Evolutionary conservation across 2,797 vertebrate genomes (phyloP).

Genomic region (Erpetoichthys calabaricus): DNA sequence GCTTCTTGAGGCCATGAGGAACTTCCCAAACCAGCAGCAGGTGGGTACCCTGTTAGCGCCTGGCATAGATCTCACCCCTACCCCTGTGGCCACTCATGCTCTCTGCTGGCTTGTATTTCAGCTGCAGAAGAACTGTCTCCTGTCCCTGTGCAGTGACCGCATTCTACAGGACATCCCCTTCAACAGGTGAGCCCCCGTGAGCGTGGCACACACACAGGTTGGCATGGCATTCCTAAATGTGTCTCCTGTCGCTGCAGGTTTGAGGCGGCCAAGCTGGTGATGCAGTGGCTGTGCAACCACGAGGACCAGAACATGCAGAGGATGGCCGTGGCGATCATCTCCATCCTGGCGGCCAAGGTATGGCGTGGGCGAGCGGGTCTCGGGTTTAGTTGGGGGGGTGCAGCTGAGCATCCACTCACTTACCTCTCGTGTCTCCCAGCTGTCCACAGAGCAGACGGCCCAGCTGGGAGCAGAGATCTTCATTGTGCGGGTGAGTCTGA

Average conservation of each 20-base stretch:
- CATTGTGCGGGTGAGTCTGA: conserved; percentile 78
- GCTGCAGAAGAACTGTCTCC: conserved; percentile 95
- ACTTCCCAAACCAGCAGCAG: conserved; percentile 96
- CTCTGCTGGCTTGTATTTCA: conserved; percentile 28
- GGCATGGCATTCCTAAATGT: not conserved
- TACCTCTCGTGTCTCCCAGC: conserved; percentile 35
- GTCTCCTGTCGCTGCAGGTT: conserved; percentile 50
- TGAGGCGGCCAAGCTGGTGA: conserved; percentile 95
- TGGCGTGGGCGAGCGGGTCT: too few species aligned
- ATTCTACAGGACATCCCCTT: conserved; percentile 96
- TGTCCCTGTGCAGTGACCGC: conserved; percentile 94
- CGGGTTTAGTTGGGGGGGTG: too few species aligned
- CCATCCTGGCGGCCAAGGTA: conserved; percentile 96
- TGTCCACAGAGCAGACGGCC: conserved; percentile 94
- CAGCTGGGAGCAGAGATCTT: conserved; percentile 90
- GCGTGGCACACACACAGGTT: not conserved
- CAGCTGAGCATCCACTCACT: too few species aligned
- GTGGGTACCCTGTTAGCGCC: conserved; percentile 32
- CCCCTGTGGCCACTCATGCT: not conserved
- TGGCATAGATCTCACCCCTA: not conserved
- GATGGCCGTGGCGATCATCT: conserved; percentile 97
- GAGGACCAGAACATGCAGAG: conserved; percentile 99
- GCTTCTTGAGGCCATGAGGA: conserved; percentile 91
- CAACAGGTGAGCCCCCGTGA: conserved; percentile 62
- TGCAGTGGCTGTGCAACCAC: conserved; percentile 98